Evolutionary conservation across 2,888 invertebrate genomes (phyloP), one percentile per base, ranked within the genome.

Genomic region (Laothoe populi): DNA sequence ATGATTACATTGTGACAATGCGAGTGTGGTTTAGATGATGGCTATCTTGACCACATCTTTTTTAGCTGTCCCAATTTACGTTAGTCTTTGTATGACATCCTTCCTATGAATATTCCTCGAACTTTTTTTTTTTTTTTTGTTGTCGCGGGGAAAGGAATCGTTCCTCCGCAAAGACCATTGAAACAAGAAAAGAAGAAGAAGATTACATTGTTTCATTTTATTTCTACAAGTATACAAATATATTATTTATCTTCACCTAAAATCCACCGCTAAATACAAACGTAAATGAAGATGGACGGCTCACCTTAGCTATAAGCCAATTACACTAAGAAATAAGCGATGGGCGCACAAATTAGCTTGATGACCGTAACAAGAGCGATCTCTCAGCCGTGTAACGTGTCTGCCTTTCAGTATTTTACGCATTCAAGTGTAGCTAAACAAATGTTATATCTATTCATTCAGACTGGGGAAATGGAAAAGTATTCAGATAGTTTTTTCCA

Each of bases 301-400:
- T 53, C 53, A 31, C 53, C 35, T 53, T 35, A 35, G 48, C 26
- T 24, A 19, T 53, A 53, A 31, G 31, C 16, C 35, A 53, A 35
- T 53, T 53, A 53, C 35, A 53, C 31, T 53, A 53, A 35, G 19
- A 53, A 35, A 35, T 53, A 53, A 31, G 31, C 53, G 35, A 53
- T 35, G 53, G 53, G 19, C 31, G 8, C 48, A n/a, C 31, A 53
- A 53, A 53, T 53, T 35, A 53, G 31, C 11, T 31, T 35, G 19
- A 53, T 53, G 31, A 19, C 11, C 53, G 19, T 35, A 26, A 35
- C 11, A 19, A 49, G 49, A 16, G 26, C 49, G 10, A n/a, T 13
- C 48, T 1, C 26, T 16, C 19, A 44, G 11, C 26, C 49, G 16
- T 7, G 2, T 4, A 53, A 11, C 49, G 5, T 19, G 53, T 53